phyloP scores from a whole-genome alignment of 2,113 vertebrate species.

The Sceloporus undulatus region DNA sequence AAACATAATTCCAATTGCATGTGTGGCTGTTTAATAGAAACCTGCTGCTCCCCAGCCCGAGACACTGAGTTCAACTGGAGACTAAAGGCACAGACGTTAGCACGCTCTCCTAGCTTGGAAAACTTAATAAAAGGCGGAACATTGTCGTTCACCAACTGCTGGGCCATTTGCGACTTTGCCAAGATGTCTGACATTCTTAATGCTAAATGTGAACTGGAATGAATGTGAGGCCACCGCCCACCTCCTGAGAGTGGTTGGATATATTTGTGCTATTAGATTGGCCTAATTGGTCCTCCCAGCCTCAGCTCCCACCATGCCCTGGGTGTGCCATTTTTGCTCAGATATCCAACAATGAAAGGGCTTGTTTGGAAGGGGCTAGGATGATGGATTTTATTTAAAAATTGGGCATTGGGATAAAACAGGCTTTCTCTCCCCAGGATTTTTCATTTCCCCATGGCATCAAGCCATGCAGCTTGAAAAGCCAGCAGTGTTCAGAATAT shows the following conservation, averaged over 20 bases:
- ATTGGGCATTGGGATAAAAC: constrained; percentile 62
- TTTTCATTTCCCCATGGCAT: constrained; percentile 9
- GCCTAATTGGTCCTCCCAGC: not conserved
- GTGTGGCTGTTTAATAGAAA: constrained; percentile 28
- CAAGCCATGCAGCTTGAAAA: constrained; percentile 1
- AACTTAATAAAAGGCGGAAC: constrained; percentile 12
- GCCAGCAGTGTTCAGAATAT: constrained; percentile 9
- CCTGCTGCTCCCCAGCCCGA: not conserved
- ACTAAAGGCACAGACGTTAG: constrained; percentile 10
- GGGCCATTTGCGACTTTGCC: not conserved
- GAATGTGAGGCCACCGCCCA: constrained; percentile 21
- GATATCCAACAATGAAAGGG: constrained; percentile 20
- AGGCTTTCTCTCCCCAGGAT: constrained; percentile 49
- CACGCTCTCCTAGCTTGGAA: constrained; percentile 3
- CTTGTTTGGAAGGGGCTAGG: constrained; percentile 16
- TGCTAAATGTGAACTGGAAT: constrained; percentile 7
- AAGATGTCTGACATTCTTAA: constrained; percentile 25
- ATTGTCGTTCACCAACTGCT: not conserved
- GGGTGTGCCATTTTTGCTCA: not conserved
- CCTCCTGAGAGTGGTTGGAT: constrained; percentile 15
- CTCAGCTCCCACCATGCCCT: constrained; percentile 53
- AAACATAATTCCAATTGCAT: constrained; percentile 22
- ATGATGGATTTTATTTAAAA: constrained; percentile 73
- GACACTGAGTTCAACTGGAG: not conserved
- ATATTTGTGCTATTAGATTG: constrained; percentile 14